These are phyloP conservation scores for Tringa solitaria DNA, from an alignment of 2,113 vertebrate species.

Conservation along the genomic window DNA sequence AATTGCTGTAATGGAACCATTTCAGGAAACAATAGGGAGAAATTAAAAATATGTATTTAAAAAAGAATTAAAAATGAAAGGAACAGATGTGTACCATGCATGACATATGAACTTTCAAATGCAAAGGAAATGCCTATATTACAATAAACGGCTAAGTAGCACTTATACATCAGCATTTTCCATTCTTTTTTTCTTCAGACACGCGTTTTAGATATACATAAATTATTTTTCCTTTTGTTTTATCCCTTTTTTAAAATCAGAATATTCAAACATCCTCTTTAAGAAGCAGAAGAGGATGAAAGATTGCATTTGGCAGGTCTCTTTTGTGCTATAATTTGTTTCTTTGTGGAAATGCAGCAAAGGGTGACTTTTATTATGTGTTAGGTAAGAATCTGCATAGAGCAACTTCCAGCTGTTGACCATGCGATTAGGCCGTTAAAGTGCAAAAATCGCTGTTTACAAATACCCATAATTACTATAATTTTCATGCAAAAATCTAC, in stretches of 20 bases:
- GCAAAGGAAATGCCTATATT: not conserved
- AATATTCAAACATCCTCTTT: slow-evolving; percentile 33
- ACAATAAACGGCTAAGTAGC: not conserved
- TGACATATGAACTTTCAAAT: slow-evolving; percentile 29
- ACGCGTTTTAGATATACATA: not conserved
- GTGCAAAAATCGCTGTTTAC: slow-evolving; percentile 60
- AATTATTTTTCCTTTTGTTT: slow-evolving; percentile 37
- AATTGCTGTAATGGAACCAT: slow-evolving; percentile 21
- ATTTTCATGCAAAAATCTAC: slow-evolving; percentile 64
- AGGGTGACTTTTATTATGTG: slow-evolving; percentile 67
- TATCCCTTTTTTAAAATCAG: slow-evolving; percentile 2
- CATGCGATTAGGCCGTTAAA: slow-evolving; percentile 55
- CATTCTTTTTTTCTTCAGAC: not conserved
- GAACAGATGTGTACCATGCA: slow-evolving; percentile 30
- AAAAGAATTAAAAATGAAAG: slow-evolving; percentile 47
- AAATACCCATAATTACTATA: slow-evolving; percentile 68
- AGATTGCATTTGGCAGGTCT: slow-evolving; percentile 32
- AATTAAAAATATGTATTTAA: slow-evolving; percentile 55
- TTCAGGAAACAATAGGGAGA: slow-evolving; percentile 48
- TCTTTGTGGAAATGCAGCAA: slow-evolving; percentile 60
- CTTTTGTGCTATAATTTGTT: slow-evolving; percentile 45
- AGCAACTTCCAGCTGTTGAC: slow-evolving; percentile 62
- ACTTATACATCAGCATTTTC: slow-evolving; percentile 12
- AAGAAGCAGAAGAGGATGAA: slow-evolving; percentile 48
- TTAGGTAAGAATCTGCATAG: slow-evolving; percentile 60